These are phyloP conservation scores for Tympanuchus pallidicinctus DNA, from an alignment of 2,113 vertebrate genomes.

Conservation along the genomic window DNA sequence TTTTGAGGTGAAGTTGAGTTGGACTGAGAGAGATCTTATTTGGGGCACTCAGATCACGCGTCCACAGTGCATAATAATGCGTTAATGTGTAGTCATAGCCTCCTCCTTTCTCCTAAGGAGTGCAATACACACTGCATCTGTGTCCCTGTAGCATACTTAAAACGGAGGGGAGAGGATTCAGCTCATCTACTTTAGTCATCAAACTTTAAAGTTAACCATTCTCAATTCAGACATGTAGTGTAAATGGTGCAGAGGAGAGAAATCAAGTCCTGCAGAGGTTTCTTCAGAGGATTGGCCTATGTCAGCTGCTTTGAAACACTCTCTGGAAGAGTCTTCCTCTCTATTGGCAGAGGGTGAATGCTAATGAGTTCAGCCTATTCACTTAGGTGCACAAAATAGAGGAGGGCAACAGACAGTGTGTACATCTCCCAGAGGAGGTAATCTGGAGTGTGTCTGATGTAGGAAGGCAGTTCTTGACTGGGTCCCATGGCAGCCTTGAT, in stretches of 20 bases:
- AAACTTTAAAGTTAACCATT: not conserved
- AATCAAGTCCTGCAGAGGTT: not conserved
- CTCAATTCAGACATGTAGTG: not conserved
- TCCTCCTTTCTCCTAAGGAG: not conserved
- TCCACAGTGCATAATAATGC: not conserved
- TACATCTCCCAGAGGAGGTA: not conserved
- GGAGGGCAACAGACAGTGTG: not conserved
- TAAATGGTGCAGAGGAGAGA: not conserved
- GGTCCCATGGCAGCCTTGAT: not conserved
- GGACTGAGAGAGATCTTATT: not conserved
- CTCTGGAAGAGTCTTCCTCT: not conserved
- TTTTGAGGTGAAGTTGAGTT: not conserved
- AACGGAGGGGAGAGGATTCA: not conserved
- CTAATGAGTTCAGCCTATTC: not conserved
- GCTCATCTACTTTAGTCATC: not conserved
- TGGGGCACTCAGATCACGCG: not conserved
- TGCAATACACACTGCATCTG: fast-evolving
- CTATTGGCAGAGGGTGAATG: not conserved
- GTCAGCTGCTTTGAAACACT: not conserved
- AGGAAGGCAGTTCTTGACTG: not conserved
- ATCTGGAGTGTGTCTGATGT: not conserved
- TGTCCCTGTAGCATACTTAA: not conserved
- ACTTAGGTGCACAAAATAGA: not conserved
- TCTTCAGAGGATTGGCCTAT: not conserved
- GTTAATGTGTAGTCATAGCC: not conserved